Evolutionary conservation across 1,140 invertebrate species (phyloP).

Genomic region (Piezodorus guildinii): DNA sequence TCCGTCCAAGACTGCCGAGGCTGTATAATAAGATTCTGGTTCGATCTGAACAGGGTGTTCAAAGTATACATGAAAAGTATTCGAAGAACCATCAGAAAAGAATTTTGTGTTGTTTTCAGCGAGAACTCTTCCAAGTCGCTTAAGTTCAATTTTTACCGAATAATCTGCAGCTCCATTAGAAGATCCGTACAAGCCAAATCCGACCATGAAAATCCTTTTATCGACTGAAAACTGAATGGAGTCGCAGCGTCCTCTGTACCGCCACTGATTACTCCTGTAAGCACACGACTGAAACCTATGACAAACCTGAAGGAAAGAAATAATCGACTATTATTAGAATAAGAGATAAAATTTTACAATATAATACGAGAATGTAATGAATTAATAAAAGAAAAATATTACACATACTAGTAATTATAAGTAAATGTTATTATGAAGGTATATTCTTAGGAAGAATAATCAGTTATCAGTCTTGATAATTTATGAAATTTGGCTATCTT

Average conservation of each 20-base stretch:
- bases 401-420: too few relatives aligned
- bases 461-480: too few relatives aligned
- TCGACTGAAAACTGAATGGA: constrained; percentile 89
- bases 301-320: constrained; percentile 51
- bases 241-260: constrained; percentile 81
- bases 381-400: too few relatives aligned
- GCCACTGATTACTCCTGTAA: constrained; percentile 91
- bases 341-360: too few relatives aligned
- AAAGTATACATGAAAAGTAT: constrained; percentile 87
- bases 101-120: constrained; percentile 85
- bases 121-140: constrained; percentile 67
- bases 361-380: too few relatives aligned
- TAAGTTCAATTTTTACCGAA: constrained; percentile 80
- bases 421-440: too few relatives aligned
- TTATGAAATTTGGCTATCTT: too few relatives aligned
- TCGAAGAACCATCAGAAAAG: constrained; percentile 86
- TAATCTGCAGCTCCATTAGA: constrained; percentile 85
- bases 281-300: constrained; percentile 92
- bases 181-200: constrained; percentile 84
- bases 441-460: too few relatives aligned
- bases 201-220: constrained; percentile 81
- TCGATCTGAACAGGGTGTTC: constrained; percentile 86
- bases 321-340: too few relatives aligned
- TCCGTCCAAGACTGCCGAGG: constrained; percentile 78
- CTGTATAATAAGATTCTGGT: constrained; percentile 81